Evolutionary conservation across 2,888 invertebrate genomes (phyloP).

Genomic region (Pecten maximus): DNA sequence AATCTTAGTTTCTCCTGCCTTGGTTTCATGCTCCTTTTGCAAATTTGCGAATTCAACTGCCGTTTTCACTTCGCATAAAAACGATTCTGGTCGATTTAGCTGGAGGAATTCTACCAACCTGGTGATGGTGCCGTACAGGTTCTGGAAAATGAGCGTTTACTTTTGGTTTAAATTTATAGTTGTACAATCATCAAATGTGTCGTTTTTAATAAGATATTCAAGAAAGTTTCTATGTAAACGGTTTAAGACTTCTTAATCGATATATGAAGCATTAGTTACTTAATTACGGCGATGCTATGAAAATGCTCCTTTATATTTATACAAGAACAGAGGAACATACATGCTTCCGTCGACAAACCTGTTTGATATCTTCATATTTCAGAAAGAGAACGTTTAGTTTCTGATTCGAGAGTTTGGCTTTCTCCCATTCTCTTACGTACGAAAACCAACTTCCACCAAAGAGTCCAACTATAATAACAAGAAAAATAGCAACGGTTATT

Average conservation of each 20-base stretch:
- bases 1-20: neutral
- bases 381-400: neutral
- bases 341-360: neutral
- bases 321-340: too few species aligned
- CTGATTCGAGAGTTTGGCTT: neutral
- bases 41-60: neutral
- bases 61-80: neutral
- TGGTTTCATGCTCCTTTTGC: neutral
- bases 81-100: neutral
- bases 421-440: neutral
- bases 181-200: too few species aligned
- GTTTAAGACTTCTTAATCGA: too few species aligned
- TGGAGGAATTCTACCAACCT: neutral
- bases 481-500: neutral
- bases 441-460: conserved; percentile 7
- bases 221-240: too few species aligned
- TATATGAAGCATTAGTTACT: too few species aligned
- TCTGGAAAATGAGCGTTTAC: neutral
- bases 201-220: too few species aligned
- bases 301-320: too few species aligned
- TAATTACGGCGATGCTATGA: too few species aligned
- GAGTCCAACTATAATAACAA: neutral
- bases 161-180: too few species aligned
- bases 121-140: neutral
- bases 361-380: neutral